Conservation (phyloP, 1,140 invertebrate genomes). For the Brachionus rubens region DNA sequence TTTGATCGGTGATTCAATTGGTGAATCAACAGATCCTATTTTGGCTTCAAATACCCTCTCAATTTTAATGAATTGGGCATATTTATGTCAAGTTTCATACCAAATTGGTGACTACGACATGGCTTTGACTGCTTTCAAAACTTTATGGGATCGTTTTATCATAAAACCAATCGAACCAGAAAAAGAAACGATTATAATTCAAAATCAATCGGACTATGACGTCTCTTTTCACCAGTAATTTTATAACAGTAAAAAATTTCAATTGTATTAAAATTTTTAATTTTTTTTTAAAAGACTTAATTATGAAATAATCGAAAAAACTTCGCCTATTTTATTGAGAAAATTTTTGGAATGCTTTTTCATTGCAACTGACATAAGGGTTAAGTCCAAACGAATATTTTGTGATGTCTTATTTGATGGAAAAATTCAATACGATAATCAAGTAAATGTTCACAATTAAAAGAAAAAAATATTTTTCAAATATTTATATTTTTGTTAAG, state of each 20-base stretch:
- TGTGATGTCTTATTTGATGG: conserved; percentile 33
- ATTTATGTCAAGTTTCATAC: conserved; percentile 57
- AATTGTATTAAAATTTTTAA: background rate
- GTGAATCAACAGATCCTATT: conserved; percentile 57
- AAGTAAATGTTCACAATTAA: conserved; percentile 5
- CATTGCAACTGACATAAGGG: conserved; percentile 30
- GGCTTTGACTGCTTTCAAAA: conserved; percentile 52
- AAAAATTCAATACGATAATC: conserved; percentile 9
- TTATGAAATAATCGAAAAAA: conserved; percentile 39
- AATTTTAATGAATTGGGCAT: conserved; percentile 57
- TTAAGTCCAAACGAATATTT: conserved; percentile 31
- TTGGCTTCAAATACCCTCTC: conserved; percentile 56
- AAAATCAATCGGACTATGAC: conserved; percentile 53
- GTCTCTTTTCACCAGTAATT: conserved; percentile 54
- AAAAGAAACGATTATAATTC: conserved; percentile 50
- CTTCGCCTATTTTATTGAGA: conserved; percentile 8
- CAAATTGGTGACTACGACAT: conserved; percentile 55
- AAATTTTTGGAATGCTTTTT: conserved; percentile 39
- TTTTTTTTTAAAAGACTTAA: background rate
- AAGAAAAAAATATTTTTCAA: no score
- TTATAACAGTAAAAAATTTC: background rate
- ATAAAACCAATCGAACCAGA: conserved; percentile 50
- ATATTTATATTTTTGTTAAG: no score
- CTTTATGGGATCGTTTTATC: conserved; percentile 58
- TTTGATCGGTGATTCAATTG: conserved; percentile 56